Evolutionary conservation across 2,797 vertebrate species (phyloP), one percentile per base, ranked within the genome.

Genomic region (Argya squamiceps): DNA sequence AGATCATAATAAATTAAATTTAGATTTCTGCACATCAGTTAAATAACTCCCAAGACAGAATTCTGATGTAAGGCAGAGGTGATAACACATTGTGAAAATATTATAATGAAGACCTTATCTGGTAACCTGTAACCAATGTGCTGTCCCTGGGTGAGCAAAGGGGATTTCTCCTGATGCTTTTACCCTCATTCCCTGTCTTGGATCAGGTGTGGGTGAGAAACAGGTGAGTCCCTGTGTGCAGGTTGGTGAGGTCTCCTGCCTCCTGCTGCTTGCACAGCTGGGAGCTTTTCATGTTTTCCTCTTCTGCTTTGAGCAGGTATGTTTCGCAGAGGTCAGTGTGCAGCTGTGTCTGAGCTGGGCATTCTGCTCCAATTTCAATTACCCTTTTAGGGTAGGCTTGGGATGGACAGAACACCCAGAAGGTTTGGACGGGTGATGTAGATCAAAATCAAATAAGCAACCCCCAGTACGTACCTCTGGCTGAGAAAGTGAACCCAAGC

Each of bases 1-100:
- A 98, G 97, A 98, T 98, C 96, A 96, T 97, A 98, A 98, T 98
- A 98, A 98, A 98, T 98, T 98, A 98, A 98, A 98, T 98, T 97
- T 98, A 98, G 97, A 97, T 98, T 98, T 98, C 97, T 97, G 96
- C 97, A 97, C 97, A 98, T 98, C 97, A 94, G 96, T 98, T 98
- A 98, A 98, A 97, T 97, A 98, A 97, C 96, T 98, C 97, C 97
- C 97, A 93, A 96, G 98, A 97, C 94, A 97, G 95, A 97, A 97
- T 97, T 96, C 90, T 96, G 91, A 88, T 89, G 91, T 95, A 97
- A 95, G 90, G 93, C 96, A 92, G 94, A 97, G 94, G 94, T 97
- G 97, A 96, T 98, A 98, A 97, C 97, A 97, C 91, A 89, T 85
- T 88, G 87, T 1, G 2, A 90, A 97, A 97, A 97, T 97, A 97